Conservation (phyloP, 1,140 invertebrate species). For the Belonocnema kinseyi region DNA sequence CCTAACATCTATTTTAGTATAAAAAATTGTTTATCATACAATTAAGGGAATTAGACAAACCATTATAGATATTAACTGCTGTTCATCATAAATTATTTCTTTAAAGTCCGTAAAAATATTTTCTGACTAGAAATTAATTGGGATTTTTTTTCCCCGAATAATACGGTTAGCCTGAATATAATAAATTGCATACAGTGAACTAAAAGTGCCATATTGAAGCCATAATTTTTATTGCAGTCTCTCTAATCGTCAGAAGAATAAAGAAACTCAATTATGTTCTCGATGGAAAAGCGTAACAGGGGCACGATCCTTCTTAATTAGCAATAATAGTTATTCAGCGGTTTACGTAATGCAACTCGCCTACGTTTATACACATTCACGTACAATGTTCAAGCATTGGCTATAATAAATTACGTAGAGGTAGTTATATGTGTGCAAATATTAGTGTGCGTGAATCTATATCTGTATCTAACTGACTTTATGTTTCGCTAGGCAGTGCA, state of each 20-base stretch:
- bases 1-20: too few relatives aligned
- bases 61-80: too few relatives aligned
- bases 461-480: slow-evolving; percentile 51
- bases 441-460: slow-evolving; percentile 41
- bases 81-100: too few relatives aligned
- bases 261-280: slow-evolving; percentile 9
- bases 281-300: slow-evolving; percentile 54
- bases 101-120: too few relatives aligned
- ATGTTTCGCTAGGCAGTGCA: slow-evolving; percentile 55
- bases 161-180: too few relatives aligned
- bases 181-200: too few relatives aligned
- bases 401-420: slow-evolving; percentile 26
- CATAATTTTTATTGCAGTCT: not conserved
- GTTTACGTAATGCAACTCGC: slow-evolving; percentile 54
- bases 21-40: too few relatives aligned
- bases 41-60: too few relatives aligned
- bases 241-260: slow-evolving; percentile 13
- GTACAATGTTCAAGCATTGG: slow-evolving; percentile 34
- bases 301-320: slow-evolving; percentile 58
- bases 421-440: slow-evolving; percentile 1
- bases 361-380: slow-evolving; percentile 53
- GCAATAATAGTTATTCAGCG: slow-evolving; percentile 53
- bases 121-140: too few relatives aligned
- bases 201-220: too few relatives aligned
- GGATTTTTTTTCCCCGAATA: too few relatives aligned